A percentile compares a stretch with the other conserved stretches of the same genome.
Conservation (phyloP, 2,113 vertebrate genomes). For the Rhadina sibilatrix region DNA sequence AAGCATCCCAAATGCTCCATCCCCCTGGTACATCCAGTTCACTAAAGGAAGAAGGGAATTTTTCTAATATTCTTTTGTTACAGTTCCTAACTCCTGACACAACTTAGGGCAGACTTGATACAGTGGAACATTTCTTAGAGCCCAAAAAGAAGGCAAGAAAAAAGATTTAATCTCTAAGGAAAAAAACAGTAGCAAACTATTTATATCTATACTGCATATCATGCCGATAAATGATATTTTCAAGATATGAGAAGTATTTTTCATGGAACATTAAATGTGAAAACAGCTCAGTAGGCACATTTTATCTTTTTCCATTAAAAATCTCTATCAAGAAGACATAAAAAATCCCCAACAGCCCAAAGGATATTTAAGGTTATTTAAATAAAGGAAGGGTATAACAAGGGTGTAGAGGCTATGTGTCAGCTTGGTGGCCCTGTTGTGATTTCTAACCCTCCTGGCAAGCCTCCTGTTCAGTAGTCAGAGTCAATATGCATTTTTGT, state of each 20-base stretch:
- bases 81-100: background rate
- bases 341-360: background rate
- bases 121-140: background rate
- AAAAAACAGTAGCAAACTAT: background rate
- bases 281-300: background rate
- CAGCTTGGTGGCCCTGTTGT: background rate
- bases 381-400: background rate
- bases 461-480: background rate
- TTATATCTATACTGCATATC: background rate
- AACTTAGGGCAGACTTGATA: background rate
- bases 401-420: background rate
- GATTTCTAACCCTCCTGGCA: background rate
- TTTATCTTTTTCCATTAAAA: background rate
- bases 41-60: background rate
- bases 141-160: background rate
- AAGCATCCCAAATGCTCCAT: background rate
- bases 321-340: background rate
- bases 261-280: slow-evolving; percentile 4
- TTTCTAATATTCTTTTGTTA: background rate
- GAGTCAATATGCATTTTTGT: background rate
- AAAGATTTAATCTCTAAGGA: background rate
- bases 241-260: slow-evolving; percentile 3
- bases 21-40: background rate
- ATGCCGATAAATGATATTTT: background rate
- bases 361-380: background rate